phyloP scores from a whole-genome alignment of 2,797 vertebrate genomes.

The Erpetoichthys calabaricus region DNA sequence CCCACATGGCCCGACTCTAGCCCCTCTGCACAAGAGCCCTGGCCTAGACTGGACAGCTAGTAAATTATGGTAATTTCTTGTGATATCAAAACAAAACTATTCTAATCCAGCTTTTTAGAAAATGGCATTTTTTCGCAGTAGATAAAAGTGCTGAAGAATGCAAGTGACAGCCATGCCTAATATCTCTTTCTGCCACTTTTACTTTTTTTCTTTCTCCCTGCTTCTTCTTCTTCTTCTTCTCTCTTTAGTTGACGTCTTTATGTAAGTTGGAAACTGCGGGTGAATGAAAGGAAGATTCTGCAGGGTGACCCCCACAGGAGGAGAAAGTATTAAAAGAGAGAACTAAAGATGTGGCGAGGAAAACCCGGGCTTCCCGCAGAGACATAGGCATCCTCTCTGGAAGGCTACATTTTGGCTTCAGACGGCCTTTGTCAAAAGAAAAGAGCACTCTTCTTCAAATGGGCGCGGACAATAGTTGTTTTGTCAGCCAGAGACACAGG shows the following conservation, averaged over 20 bases:
- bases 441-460: constrained; percentile 83
- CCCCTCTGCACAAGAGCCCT: too few species aligned
- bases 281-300: constrained; percentile 65
- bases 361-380: constrained; percentile 60
- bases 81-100: constrained; percentile 2
- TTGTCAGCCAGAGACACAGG: constrained; percentile 71
- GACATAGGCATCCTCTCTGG: constrained; percentile 70
- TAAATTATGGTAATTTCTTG: too few species aligned
- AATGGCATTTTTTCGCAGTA: constrained; percentile 58
- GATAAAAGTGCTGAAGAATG: constrained; percentile 63
- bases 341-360: constrained; percentile 33
- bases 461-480: constrained; percentile 76
- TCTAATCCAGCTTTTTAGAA: constrained; percentile 50
- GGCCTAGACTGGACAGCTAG: too few species aligned
- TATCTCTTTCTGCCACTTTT: constrained; percentile 90
- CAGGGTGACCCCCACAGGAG: constrained; percentile 78
- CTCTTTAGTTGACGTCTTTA: constrained; percentile 94
- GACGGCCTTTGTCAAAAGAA: constrained; percentile 77
- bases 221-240: constrained; percentile 63
- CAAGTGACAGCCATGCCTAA: constrained; percentile 95
- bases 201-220: constrained; percentile 71
- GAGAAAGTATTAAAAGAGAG: constrained; percentile 57
- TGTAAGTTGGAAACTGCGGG: constrained; percentile 74
- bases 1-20: too few species aligned
- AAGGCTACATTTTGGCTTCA: constrained; percentile 76